A percentile compares a stretch with the other conserved stretches of the same genome.
These are phyloP conservation scores for Sycobia sp. DNA, from an alignment of 1,140 invertebrate genomes.

Conservation along the genomic window DNA sequence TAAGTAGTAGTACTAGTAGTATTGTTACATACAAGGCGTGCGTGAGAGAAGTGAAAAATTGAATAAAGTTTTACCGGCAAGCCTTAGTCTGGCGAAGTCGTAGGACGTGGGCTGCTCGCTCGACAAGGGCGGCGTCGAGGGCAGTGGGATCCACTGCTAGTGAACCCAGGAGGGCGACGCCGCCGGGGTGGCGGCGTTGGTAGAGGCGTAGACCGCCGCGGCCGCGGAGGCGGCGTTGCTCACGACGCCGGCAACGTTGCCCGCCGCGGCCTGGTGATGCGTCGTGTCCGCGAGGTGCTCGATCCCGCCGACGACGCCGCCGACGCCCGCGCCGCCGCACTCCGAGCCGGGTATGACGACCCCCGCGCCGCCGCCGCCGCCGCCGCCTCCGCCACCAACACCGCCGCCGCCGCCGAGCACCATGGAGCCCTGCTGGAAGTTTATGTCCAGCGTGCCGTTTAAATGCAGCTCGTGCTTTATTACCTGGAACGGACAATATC, in stretches of 20 bases:
- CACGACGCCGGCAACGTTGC: slow-evolving; percentile 33
- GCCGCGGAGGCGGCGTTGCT: slow-evolving; percentile 37
- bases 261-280: slow-evolving; percentile 1
- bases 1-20: no score
- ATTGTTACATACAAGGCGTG: no score
- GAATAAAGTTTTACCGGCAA: slow-evolving; percentile 54
- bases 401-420: slow-evolving; percentile 36
- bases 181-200: slow-evolving; percentile 62
- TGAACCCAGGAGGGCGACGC: slow-evolving; percentile 73
- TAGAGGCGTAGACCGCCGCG: slow-evolving; percentile 56
- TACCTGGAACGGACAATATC: slow-evolving; percentile 61
- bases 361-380: no score
- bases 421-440: slow-evolving; percentile 69
- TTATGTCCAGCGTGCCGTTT: slow-evolving; percentile 92
- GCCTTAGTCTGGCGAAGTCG: slow-evolving; percentile 43
- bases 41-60: no score
- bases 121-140: slow-evolving; percentile 51
- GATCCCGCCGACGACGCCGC: slow-evolving; percentile 30
- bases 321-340: background rate
- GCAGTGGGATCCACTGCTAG: slow-evolving; percentile 60
- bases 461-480: slow-evolving; percentile 92
- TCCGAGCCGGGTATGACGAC: background rate
- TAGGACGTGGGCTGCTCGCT: slow-evolving; percentile 45
- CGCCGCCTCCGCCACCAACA: slow-evolving; percentile 27
- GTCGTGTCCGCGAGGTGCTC: slow-evolving; percentile 30